Evolutionary conservation across 2,113 vertebrate genomes (phyloP), one percentile per base, ranked within the genome.

Genomic region (Xenus cinereus): DNA sequence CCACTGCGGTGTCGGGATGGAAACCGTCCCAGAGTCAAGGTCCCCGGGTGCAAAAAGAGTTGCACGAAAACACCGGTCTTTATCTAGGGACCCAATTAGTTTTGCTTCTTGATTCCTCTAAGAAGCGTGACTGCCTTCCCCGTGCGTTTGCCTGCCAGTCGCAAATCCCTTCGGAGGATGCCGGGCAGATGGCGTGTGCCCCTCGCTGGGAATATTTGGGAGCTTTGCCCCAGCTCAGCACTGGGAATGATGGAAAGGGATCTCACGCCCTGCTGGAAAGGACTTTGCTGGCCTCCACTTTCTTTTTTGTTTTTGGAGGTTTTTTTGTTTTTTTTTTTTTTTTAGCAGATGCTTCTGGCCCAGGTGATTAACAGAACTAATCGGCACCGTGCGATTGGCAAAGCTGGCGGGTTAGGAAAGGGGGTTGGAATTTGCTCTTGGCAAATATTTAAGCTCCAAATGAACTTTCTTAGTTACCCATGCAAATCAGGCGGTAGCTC

Each of bases 381-480:
- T 35, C 57, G 66, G 22, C 35, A 22, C 48, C 35, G 37, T 15
- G 21, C 16, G 27, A 14, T 51, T 60, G 27, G 50, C 54, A 86
- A 73, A 92, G 22, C 41, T 83, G 63, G 45, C 50, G 22, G 28
- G 63, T 33, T 50, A 30, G 39, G 10, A 53, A 53, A 89, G 6
- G 33, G 48, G 23, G 43, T 73, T 57, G 82, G 53, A 80, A 86
- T 93, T 86, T 80, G 83, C 32, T 88, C 72, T 69, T 14, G 53
- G 79, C 59, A 94, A 94, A 94, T 83, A 86, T 53, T 74, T 43
- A 56, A 57, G 37, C 45, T 94, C 39, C 48, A 64, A 90, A 96
- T 66, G 10, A 86, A 66, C 72, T 85, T 93, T 71, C 43, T 46
- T 74, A 62, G 26, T 53, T 83, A 69, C 43, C 76, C 50, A 45